Conservation (phyloP, 2,113 vertebrate species). For the Trichomycterus rosablanca region DNA sequence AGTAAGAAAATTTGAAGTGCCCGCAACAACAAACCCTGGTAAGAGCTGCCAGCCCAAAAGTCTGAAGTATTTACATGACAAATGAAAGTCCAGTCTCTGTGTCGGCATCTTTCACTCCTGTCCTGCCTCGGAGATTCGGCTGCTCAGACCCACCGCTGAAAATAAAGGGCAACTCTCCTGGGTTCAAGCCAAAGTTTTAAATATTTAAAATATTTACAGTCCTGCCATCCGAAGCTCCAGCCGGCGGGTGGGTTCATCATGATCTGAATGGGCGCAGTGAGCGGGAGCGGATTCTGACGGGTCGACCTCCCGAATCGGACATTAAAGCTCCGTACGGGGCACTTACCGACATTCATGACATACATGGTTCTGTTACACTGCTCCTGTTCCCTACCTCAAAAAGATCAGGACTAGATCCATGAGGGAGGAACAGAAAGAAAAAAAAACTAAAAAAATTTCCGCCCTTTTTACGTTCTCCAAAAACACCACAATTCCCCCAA, state of each 20-base stretch:
- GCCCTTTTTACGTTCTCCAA: slow-evolving; percentile 50
- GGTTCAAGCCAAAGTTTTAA: slow-evolving; percentile 66
- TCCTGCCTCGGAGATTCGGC: slow-evolving; percentile 29
- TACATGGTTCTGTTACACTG: too few relatives aligned
- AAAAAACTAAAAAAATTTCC: slow-evolving; percentile 50
- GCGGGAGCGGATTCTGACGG: slow-evolving; percentile 46
- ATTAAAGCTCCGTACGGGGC: too few relatives aligned
- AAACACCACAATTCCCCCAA: slow-evolving; percentile 54
- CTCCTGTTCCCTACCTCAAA: slow-evolving; percentile 45
- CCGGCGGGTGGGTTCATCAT: slow-evolving; percentile 43
- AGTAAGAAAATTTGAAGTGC: slow-evolving; percentile 77
- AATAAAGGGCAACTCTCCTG: slow-evolving; percentile 44
- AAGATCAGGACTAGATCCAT: slow-evolving; percentile 52
- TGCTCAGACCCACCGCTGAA: slow-evolving; percentile 51
- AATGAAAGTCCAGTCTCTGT: slow-evolving; percentile 57
- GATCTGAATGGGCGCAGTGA: slow-evolving; percentile 59
- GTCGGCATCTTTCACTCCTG: slow-evolving; percentile 37
- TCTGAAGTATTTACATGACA: slow-evolving; percentile 69
- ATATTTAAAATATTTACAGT: slow-evolving; percentile 97
- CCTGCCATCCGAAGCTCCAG: slow-evolving; percentile 77
- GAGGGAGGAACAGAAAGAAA: slow-evolving; percentile 50
- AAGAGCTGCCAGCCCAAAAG: slow-evolving; percentile 62
- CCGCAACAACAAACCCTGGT: slow-evolving; percentile 60
- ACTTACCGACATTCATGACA: too few relatives aligned
- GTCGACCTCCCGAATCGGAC: slow-evolving; percentile 26